Evolutionary conservation across 2,888 invertebrate species (phyloP).

Genomic region (Hartigia nigra): DNA sequence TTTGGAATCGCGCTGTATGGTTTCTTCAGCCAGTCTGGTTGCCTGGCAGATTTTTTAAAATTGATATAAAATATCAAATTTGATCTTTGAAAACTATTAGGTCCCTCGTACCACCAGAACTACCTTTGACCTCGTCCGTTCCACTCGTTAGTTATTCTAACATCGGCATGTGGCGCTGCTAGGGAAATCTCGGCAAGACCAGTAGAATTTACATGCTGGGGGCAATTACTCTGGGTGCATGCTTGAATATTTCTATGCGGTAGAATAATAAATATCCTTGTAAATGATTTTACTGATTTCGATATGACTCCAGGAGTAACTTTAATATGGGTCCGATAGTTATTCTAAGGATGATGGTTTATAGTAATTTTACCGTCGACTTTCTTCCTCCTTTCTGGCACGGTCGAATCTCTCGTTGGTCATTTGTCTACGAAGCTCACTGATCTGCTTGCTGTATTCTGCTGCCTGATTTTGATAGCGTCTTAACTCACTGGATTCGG

Average conservation of each 20-base stretch:
- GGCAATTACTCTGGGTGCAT: neutral
- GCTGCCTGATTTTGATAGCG: constrained; percentile 69
- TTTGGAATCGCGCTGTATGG: constrained; percentile 38
- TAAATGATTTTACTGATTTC: neutral
- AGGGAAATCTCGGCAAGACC: neutral
- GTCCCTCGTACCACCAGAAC: neutral
- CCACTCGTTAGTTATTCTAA: neutral
- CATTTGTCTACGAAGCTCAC: constrained; percentile 68
- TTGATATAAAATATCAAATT: neutral
- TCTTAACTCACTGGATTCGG: constrained; percentile 65
- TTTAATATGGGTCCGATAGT: neutral
- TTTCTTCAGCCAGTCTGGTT: constrained; percentile 46
- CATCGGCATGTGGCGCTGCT: neutral
- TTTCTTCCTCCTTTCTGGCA: constrained; percentile 64
- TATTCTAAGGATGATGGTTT: neutral
- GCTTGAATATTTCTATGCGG: neutral
- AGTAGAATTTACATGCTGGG: neutral
- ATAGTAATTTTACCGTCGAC: constrained; percentile 46
- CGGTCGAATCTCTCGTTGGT: constrained; percentile 69
- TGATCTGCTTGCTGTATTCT: constrained; percentile 69
- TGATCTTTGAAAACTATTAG: neutral
- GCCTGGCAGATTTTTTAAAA: constrained; percentile 25
- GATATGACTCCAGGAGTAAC: neutral
- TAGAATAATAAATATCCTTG: neutral
- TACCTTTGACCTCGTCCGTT: neutral